Conservation (phyloP, 1,140 invertebrate species). For the Calliphora vicina region DNA sequence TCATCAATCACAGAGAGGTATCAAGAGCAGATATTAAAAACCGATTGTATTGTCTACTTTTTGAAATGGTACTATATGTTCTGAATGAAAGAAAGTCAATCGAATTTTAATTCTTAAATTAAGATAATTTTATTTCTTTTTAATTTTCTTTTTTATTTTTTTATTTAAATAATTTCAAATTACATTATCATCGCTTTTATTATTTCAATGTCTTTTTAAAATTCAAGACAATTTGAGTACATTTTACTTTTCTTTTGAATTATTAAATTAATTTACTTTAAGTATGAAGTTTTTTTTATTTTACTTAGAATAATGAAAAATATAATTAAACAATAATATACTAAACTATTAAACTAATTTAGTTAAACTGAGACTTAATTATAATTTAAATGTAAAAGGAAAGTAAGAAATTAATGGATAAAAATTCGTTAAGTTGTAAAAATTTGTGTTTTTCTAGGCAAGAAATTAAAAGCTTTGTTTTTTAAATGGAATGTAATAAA, state of each 20-base stretch:
- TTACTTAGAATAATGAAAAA: background rate
- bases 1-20: no score
- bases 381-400: no score
- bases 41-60: no score
- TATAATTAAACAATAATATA: background rate
- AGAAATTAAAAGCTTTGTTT: background rate
- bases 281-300: background rate
- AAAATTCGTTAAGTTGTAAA: background rate
- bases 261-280: slow-evolving; percentile 5
- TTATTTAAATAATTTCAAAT: background rate
- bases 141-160: background rate
- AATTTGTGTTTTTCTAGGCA: background rate
- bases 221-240: background rate
- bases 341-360: background rate
- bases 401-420: background rate
- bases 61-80: no score
- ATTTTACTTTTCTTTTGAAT: background rate
- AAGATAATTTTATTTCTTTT: background rate
- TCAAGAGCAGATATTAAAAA: no score
- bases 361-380: no score
- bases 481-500: background rate
- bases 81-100: no score
- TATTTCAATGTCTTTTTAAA: background rate
- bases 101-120: background rate
- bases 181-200: background rate